These are phyloP conservation scores for Rhysida immarginata DNA, from an alignment of 1,140 invertebrate species.

Conservation along the genomic window DNA sequence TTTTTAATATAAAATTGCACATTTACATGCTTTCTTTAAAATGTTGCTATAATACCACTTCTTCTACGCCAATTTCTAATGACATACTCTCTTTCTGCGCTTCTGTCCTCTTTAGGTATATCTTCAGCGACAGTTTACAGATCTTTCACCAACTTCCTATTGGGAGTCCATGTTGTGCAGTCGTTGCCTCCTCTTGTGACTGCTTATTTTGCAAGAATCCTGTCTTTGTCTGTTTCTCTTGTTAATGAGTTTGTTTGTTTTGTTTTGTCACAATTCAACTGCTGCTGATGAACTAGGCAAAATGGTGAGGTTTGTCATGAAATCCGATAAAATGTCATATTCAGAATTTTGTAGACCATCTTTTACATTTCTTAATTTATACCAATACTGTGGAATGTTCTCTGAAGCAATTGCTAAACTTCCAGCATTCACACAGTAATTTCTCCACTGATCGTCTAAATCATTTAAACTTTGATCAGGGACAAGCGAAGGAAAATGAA, in stretches of 20 bases:
- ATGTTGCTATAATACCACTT: too few species aligned
- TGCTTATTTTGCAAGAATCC: constrained; percentile 10
- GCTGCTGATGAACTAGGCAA: constrained; percentile 7
- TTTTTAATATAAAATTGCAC: too few species aligned
- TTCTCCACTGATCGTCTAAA: not conserved
- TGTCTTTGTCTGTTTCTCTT: constrained; percentile 9
- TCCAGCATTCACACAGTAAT: not conserved
- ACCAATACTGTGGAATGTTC: constrained; percentile 9
- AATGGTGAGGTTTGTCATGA: constrained; percentile 10
- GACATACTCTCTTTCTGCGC: too few species aligned
- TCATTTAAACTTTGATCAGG: not conserved
- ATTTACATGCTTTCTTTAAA: too few species aligned
- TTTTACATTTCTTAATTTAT: constrained; percentile 9
- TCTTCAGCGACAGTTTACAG: too few species aligned
- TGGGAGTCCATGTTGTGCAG: constrained; percentile 6
- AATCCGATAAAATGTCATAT: constrained; percentile 7
- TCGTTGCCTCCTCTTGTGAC: constrained; percentile 2
- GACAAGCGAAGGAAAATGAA: not conserved
- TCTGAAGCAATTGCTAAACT: not conserved
- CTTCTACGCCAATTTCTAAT: too few species aligned
- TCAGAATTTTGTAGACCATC: constrained; percentile 8
- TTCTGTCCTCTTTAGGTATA: too few species aligned
- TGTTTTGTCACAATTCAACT: constrained; percentile 7
- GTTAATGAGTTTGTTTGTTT: constrained; percentile 8
- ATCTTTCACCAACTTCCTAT: constrained; percentile 4